Evolutionary conservation across 2,888 invertebrate genomes (phyloP).

Genomic region (Melieria omissa): DNA sequence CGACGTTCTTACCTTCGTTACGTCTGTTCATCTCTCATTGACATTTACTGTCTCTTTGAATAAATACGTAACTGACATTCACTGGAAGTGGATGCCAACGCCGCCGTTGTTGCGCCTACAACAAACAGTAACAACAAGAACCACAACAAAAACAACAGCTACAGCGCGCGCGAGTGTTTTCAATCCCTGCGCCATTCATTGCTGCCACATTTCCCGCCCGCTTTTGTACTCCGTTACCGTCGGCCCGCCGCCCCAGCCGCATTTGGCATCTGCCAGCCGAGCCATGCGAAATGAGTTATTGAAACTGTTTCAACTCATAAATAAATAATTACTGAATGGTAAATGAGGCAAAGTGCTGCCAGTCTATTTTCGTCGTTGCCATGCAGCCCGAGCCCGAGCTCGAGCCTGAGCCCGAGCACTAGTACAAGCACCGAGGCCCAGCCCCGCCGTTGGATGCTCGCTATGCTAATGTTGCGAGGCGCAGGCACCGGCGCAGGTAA

Average conservation of each 20-base stretch:
- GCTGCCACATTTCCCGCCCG: neutral
- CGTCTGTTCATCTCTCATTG: slow-evolving; percentile 47
- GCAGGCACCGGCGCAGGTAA: neutral
- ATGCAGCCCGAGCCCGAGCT: slow-evolving; percentile 19
- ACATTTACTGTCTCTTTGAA: slow-evolving; percentile 61
- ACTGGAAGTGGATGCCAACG: neutral
- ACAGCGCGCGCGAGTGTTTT: neutral
- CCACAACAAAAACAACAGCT: no score
- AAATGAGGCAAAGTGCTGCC: slow-evolving; percentile 39
- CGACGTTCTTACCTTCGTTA: slow-evolving; percentile 26
- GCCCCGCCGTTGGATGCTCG: no score
- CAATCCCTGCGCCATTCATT: neutral
- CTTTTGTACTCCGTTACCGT: neutral
- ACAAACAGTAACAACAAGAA: neutral
- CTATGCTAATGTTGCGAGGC: neutral
- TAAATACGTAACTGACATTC: slow-evolving; percentile 54
- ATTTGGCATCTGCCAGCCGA: slow-evolving; percentile 7
- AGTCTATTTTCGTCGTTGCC: slow-evolving; percentile 25
- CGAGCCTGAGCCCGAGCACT: no score
- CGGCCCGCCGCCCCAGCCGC: neutral
- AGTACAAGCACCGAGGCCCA: no score
- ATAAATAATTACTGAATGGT: slow-evolving; percentile 64
- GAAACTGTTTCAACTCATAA: slow-evolving; percentile 65
- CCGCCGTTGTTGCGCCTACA: neutral
- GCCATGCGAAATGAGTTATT: slow-evolving; percentile 57